phyloP scores from a whole-genome alignment of 2,888 invertebrate species.

The Andrena bucephala region DNA sequence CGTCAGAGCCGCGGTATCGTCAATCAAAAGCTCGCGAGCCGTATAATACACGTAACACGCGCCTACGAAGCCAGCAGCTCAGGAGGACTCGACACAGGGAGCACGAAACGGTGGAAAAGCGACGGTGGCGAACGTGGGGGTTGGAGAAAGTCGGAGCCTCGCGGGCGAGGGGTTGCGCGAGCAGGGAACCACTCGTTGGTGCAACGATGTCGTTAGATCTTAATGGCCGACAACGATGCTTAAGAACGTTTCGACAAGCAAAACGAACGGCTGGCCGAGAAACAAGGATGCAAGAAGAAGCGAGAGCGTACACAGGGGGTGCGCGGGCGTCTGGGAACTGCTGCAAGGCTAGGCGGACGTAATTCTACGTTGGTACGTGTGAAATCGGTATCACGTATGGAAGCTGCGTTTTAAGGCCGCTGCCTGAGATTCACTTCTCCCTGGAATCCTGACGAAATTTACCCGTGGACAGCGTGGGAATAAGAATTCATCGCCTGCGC shows the following conservation, averaged over 20 bases:
- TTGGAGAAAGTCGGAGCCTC: conserved; percentile 18
- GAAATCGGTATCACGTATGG: conserved; percentile 31
- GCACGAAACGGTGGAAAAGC: conserved; percentile 16
- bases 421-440: conserved; percentile 36
- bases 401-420: conserved; percentile 40
- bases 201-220: conserved; percentile 71
- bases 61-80: background rate
- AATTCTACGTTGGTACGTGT: conserved; percentile 24
- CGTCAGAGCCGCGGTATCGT: conserved; percentile 1
- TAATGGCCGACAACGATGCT: conserved; percentile 73
- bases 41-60: conserved; percentile 11
- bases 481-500: conserved; percentile 32
- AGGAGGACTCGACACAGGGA: background rate
- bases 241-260: conserved; percentile 68
- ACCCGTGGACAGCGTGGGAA: conserved; percentile 19
- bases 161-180: conserved; percentile 35
- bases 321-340: conserved; percentile 30
- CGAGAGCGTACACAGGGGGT: conserved; percentile 1
- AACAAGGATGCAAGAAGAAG: conserved; percentile 18
- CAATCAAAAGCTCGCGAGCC: conserved; percentile 34
- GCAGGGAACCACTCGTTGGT: conserved; percentile 67
- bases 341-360: conserved; percentile 24
- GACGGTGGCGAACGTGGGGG: background rate
- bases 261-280: conserved; percentile 48
- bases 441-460: conserved; percentile 32